Conservation (phyloP, 64 coral and sea anemone species). For the Montipora cactus region DNA sequence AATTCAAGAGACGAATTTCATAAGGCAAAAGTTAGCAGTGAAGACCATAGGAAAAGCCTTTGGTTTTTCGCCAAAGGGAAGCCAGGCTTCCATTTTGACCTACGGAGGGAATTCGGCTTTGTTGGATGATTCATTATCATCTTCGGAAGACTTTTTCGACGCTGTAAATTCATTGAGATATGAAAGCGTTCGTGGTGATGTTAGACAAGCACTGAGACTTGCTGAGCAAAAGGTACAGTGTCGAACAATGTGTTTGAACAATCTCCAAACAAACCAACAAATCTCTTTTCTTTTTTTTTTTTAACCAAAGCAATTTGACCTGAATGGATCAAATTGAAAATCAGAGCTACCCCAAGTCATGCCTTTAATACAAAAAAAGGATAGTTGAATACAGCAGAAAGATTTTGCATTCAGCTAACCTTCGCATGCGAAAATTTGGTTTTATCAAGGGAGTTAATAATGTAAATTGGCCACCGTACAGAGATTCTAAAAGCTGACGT, state of each 20-base stretch:
- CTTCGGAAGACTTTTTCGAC: background rate
- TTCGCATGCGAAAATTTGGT: too few species aligned
- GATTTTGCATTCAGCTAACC: too few species aligned
- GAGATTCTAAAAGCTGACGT: too few species aligned
- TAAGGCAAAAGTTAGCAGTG: constrained; percentile 5
- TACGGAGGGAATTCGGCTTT: background rate
- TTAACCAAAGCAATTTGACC: too few species aligned
- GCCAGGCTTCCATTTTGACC: constrained; percentile 23
- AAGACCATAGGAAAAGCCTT: constrained; percentile 39
- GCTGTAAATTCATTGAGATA: constrained; percentile 6
- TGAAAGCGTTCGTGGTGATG: background rate
- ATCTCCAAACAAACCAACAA: too few species aligned
- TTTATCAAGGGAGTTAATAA: too few species aligned
- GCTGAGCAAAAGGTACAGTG: background rate
- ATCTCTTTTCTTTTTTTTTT: too few species aligned
- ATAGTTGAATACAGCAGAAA: too few species aligned
- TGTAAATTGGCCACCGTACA: too few species aligned
- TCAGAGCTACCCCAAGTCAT: too few species aligned
- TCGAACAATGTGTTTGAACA: background rate
- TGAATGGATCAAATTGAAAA: too few species aligned
- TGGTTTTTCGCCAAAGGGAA: constrained; percentile 3
- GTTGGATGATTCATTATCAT: background rate
- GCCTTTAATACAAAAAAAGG: too few species aligned
- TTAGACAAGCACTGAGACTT: constrained; percentile 12
- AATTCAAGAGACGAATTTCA: constrained; percentile 17